Evolutionary conservation across 2,797 vertebrate genomes (phyloP).

Genomic region (Avahi laniger): DNA sequence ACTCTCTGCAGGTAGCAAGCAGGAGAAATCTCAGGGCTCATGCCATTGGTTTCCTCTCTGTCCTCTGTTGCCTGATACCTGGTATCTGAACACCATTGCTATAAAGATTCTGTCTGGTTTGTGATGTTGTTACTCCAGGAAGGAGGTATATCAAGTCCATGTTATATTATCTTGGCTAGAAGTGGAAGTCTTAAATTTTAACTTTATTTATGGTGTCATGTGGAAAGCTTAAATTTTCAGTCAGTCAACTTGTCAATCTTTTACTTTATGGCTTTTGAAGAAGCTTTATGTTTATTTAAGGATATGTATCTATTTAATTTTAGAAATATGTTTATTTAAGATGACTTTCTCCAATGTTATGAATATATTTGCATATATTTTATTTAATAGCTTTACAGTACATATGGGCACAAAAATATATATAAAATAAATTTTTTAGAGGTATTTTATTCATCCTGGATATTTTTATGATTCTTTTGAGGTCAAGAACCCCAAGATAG

Average conservation of each 20-base stretch:
- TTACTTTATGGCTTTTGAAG: not conserved
- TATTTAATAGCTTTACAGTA: not conserved
- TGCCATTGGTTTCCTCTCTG: not conserved
- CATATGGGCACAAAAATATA: not conserved
- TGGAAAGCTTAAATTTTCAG: not conserved
- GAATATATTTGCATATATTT: slow-evolving; percentile 19
- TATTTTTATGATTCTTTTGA: not conserved
- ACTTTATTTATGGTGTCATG: not conserved
- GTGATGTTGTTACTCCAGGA: not conserved
- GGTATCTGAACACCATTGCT: not conserved
- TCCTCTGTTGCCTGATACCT: not conserved
- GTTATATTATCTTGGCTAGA: not conserved
- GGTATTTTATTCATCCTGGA: not conserved
- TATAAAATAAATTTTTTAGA: not conserved
- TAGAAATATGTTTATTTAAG: not conserved
- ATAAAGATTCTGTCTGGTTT: not conserved
- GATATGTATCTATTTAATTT: not conserved
- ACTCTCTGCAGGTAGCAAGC: not conserved
- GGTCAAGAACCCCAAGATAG: not conserved
- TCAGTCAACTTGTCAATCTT: not conserved
- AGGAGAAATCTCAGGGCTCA: not conserved
- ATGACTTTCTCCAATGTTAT: not conserved
- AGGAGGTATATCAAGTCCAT: not conserved
- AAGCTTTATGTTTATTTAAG: not conserved
- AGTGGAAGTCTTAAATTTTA: not conserved